These are phyloP conservation scores for Plebejus argus DNA, from an alignment of 2,888 invertebrate species.

Conservation along the genomic window DNA sequence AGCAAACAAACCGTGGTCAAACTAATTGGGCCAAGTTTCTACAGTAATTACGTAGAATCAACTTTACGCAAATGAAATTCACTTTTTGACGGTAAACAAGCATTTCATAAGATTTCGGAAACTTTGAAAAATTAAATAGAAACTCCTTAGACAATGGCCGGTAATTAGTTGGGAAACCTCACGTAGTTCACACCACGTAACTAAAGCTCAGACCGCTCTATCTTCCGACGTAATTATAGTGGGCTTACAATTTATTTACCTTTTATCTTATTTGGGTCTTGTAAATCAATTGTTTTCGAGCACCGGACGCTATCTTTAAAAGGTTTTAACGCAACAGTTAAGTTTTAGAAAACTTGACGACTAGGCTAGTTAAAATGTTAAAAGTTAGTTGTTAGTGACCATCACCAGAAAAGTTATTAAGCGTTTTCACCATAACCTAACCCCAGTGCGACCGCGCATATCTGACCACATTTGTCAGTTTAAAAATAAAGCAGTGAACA, in stretches of 20 bases:
- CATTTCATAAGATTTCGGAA: slow-evolving; percentile 51
- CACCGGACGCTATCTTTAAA: not conserved
- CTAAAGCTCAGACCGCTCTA: slow-evolving; percentile 2
- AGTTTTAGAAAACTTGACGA: not conserved
- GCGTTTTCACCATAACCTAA: slow-evolving; percentile 58
- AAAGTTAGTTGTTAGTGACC: slow-evolving; percentile 53
- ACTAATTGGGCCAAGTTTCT: slow-evolving; percentile 20
- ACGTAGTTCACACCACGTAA: slow-evolving; percentile 51
- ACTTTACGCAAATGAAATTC: slow-evolving; percentile 25
- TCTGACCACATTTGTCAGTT: slow-evolving; percentile 61
- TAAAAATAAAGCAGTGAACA: not conserved
- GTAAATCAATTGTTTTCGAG: slow-evolving; percentile 6
- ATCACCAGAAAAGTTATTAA: slow-evolving; percentile 55
- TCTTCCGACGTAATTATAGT: slow-evolving; percentile 18
- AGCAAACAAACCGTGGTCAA: not conserved
- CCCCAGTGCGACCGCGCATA: slow-evolving; percentile 72
- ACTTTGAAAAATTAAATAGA: slow-evolving; percentile 63
- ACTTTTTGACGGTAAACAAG: slow-evolving; percentile 36
- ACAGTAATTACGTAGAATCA: slow-evolving; percentile 24
- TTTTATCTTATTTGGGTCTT: slow-evolving; percentile 4
- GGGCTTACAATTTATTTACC: not conserved
- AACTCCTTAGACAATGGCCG: slow-evolving; percentile 68
- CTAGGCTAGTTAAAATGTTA: not conserved
- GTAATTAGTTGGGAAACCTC: slow-evolving; percentile 74
- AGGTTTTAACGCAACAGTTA: not conserved